Evolutionary conservation across 2,888 invertebrate species (phyloP).

Genomic region (Cephus rjabovi): DNA sequence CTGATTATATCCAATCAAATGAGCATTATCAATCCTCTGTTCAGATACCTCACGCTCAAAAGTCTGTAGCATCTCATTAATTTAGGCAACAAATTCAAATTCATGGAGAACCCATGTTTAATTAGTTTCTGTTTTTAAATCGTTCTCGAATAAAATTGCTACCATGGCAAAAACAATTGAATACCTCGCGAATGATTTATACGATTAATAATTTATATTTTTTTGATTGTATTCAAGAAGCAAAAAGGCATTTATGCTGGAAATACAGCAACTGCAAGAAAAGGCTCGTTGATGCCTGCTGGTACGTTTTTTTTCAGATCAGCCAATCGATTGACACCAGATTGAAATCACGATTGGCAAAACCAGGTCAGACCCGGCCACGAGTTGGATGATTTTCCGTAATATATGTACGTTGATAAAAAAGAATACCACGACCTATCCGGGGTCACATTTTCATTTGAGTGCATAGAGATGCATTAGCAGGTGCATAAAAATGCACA

Average conservation of each 20-base stretch:
- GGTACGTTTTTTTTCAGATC: too few relatives aligned
- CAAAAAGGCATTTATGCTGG: background rate
- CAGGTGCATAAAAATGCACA: background rate
- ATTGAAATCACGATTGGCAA: background rate
- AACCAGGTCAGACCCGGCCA: background rate
- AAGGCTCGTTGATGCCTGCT: background rate
- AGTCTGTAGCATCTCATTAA: background rate
- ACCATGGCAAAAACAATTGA: background rate
- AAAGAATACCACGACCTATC: background rate
- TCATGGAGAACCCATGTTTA: background rate
- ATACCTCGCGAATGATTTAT: background rate
- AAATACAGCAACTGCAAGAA: background rate
- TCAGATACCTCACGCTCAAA: background rate
- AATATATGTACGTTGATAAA: background rate
- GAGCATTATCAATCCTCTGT: conserved; percentile 19
- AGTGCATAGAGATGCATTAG: background rate
- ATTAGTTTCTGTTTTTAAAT: background rate
- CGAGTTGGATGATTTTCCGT: background rate
- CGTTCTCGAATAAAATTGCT: background rate
- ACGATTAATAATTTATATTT: background rate
- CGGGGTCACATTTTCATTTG: background rate
- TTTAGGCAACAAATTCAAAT: background rate
- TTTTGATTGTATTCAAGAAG: background rate
- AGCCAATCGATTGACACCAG: background rate
- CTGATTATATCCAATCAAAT: conserved; percentile 20